Evolutionary conservation across 2,113 vertebrate species (phyloP), one percentile per base, ranked within the genome.

Genomic region (Leucoraja erinaceus): DNA sequence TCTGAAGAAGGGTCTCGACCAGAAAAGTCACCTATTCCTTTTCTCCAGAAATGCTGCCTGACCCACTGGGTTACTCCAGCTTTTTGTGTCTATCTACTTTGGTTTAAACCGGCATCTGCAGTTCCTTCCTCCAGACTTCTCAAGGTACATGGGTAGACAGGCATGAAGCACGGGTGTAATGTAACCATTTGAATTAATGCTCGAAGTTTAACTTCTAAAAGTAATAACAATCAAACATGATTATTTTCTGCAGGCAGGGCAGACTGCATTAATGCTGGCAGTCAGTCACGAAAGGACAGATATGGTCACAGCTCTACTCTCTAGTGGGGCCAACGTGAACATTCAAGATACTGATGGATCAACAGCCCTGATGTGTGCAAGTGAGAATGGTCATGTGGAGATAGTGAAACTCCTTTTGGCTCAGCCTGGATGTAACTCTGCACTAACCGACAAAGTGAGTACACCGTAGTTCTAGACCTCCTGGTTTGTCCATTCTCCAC

Each of bases 361-460:
- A 0, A 99, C 98, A 0, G 98, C 98, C 0, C 96, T 99, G 10
- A 99, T 99, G 98, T 99, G 98, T 0, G 98, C 98, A 94, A 98
- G 98, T 0, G 98, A 99, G 93, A 98, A 99, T 0, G 98, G 98
- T 20, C 97, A 97, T 0, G 78, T 96, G 0, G 97, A 98, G 94
- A 99, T 98, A 0, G 98, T 99, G 76, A 97, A 94, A 90, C 94
- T 99, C 94, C 96, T 99, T 93, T 95, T 99, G 94, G 97, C 98
- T 70, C 98, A 98, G 95, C 96, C 97, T 0, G 95, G 95, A 54
- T 99, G 98, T 0, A 95, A 99, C 94, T 93, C 97, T 16, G 96
- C 97, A 94, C 95, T 99, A 0, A 88, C 97, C 86, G 98, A 99
- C 93, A 97, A 98, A 0, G 98, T 99, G 95, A 97, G 97, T 12